Base-by-base conservation (phyloP, 2,113 vertebrate species). In the Triplophysa rosa region DNA sequence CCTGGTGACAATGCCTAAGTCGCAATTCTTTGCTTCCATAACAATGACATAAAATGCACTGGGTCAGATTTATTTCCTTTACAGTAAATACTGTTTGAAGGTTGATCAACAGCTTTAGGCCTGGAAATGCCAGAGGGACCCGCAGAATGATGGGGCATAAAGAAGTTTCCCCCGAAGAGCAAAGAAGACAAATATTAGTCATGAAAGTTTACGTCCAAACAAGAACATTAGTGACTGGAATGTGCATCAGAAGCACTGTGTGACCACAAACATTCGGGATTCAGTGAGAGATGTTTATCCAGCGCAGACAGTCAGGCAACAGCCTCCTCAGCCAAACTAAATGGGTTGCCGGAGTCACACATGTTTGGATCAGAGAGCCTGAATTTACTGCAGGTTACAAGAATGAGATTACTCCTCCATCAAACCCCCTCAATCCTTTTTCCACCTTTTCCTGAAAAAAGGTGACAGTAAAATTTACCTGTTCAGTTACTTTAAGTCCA, bases 401-500 rank as follows among this genome's bases (percentile, higher is more conserved):
- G 65, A 54, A 64, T 63, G 47, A 29, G 77, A 78, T 73, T 56
- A 54, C 71, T 71, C 71, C 29, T 37, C 58, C 23, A 5, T 67
- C 71, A 71, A 23, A 21, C 2, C 66, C 23, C 45, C 24, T 21
- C 64, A 49, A 66, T 58, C 72, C 16, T 23, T 47, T 14, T 42
- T 45, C 17, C 14, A 16, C 8, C 75, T 76, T 74, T 26, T 16
- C 21, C 49, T 75, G 61, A 66, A 49, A 59, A 69, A 58, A 75
- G 68, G 78, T 26, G 65, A 78, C 77, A 77, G 81, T 49, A 19
- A 80, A 80, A 23, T 62, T 26, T 29, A 37, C 7, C 45, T 17
- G 73, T 23, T 37, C 24, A 5, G 61, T 26, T 23, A 37, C 61
- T 54, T 13, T 19, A 6, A 21, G 17, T 47, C 33, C 7, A 7